Evolutionary conservation across 1,140 invertebrate species (phyloP), one percentile per base, ranked within the genome.

Genomic region (Euschistus heros): DNA sequence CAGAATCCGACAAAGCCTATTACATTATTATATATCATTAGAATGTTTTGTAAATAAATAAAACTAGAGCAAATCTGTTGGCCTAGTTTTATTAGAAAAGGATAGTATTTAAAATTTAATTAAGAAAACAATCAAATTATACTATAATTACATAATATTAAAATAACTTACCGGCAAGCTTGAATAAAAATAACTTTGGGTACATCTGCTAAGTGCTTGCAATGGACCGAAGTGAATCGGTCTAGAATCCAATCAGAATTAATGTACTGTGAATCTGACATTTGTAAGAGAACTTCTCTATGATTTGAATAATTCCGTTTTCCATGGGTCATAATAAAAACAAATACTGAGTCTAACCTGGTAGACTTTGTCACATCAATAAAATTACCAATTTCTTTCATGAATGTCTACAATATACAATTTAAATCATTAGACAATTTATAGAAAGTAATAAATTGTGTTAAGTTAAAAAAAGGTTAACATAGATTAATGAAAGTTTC

Each of bases 101-200:
- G n/a, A n/a, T n/a, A n/a, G n/a, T n/a, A n/a, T n/a, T n/a, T n/a
- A n/a, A n/a, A n/a, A n/a, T n/a, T n/a, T n/a, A n/a, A n/a, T n/a
- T n/a, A n/a, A n/a, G n/a, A n/a, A n/a, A n/a, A n/a, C n/a, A n/a
- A n/a, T n/a, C n/a, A n/a, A n/a, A n/a, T n/a, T n/a, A n/a, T n/a
- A n/a, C n/a, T n/a, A n/a, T n/a, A n/a, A n/a, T 13, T 10, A 37
- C 33, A 6, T 37, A 10, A 50, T 50, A 50, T 50, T n/a, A 20
- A 20, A 50, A 0, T 50, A n/a, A 50, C n/a, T 50, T 50, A 50
- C 47, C 47, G n/a, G 47, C 47, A 50, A 18, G 47, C 47, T 50
- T 50, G 47, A 50, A 50, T 20, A 50, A 50, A 18, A 50, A 50
- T 50, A 50, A 50, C 22, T n/a, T 50, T 50, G n/a, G 47, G 47